Conservation (phyloP, 1,140 invertebrate genomes). For the Drosophila azteca region DNA sequence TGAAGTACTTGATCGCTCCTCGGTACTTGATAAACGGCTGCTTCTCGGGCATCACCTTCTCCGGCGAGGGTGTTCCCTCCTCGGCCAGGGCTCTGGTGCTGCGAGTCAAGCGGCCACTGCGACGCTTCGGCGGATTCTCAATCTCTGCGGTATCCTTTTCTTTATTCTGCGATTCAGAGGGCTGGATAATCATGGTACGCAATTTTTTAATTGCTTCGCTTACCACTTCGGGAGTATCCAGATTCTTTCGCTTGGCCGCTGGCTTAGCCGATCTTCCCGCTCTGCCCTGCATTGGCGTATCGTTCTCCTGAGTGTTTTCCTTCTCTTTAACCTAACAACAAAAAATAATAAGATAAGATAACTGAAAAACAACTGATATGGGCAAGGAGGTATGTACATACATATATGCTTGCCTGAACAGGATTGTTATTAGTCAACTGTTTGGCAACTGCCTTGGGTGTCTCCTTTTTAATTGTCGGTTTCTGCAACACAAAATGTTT, state of each 20-base stretch:
- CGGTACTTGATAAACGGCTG: conserved; percentile 84
- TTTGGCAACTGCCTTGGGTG: conserved; percentile 13
- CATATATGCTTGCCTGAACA: background rate
- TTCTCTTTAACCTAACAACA: conserved; percentile 19
- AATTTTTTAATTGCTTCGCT: background rate
- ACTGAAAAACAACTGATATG: no score
- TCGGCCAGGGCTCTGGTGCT: conserved; percentile 74
- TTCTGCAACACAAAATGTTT: conserved; percentile 5
- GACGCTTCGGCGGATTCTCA: conserved; percentile 70
- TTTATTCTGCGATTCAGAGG: conserved; percentile 20
- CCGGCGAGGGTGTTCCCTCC: conserved; percentile 54
- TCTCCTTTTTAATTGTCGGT: conserved; percentile 11
- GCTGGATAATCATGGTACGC: no score
- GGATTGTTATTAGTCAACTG: conserved; percentile 12
- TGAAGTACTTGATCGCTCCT: conserved; percentile 85
- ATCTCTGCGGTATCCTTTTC: conserved; percentile 38
- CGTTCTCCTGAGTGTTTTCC: conserved; percentile 30
- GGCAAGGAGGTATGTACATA: no score
- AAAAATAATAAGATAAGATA: background rate
- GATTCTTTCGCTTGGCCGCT: no score
- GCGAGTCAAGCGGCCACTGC: conserved; percentile 64
- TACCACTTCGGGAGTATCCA: conserved; percentile 58
- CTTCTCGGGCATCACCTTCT: conserved; percentile 55
- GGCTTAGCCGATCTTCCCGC: conserved; percentile 14
- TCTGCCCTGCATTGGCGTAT: conserved; percentile 28